Percentiles rank a stretch among this genome's conserved stretches.
phyloP scores from a whole-genome alignment of 2,797 vertebrate genomes.

The Thalassophryne amazonica region DNA sequence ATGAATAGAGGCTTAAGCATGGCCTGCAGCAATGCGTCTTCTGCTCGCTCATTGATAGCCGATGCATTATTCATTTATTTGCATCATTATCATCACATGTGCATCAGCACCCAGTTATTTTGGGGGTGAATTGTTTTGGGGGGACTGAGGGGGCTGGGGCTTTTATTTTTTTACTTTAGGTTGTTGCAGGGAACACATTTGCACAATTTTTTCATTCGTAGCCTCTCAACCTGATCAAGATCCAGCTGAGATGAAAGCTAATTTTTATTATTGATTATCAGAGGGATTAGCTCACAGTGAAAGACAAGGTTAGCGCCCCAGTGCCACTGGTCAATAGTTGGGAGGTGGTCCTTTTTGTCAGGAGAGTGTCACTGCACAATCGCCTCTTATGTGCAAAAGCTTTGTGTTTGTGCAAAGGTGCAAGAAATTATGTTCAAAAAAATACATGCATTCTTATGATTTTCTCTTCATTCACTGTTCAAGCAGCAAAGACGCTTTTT shows the following conservation, averaged over 20 bases:
- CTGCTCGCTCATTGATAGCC: conserved; percentile 78
- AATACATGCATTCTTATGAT: conserved; percentile 13
- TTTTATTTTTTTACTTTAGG: conserved; percentile 30
- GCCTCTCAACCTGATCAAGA: conserved; percentile 59
- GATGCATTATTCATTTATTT: conserved; percentile 83
- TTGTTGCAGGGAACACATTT: conserved; percentile 29
- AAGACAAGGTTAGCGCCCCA: conserved; percentile 62
- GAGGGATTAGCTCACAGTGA: conserved; percentile 63
- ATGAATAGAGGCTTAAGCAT: conserved; percentile 80
- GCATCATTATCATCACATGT: conserved; percentile 77
- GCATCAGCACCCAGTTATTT: conserved; percentile 70
- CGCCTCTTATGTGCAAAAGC: conserved; percentile 40
- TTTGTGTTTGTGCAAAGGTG: conserved; percentile 20
- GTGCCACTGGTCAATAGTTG: conserved; percentile 44
- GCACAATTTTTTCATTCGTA: conserved; percentile 54
- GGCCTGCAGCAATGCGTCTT: conserved; percentile 77
- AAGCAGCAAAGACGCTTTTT: neutral
- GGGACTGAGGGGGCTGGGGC: too few species aligned
- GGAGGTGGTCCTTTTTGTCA: conserved; percentile 33
- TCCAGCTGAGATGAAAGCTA: conserved; percentile 61
- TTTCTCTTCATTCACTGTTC: conserved; percentile 10
- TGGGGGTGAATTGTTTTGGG: too few species aligned
- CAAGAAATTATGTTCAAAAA: conserved; percentile 23
- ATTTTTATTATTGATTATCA: conserved; percentile 71
- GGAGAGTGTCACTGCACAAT: conserved; percentile 49